These are phyloP conservation scores for Neodontobutis hainanensis DNA, from an alignment of 2,113 vertebrate species.

Conservation along the genomic window DNA sequence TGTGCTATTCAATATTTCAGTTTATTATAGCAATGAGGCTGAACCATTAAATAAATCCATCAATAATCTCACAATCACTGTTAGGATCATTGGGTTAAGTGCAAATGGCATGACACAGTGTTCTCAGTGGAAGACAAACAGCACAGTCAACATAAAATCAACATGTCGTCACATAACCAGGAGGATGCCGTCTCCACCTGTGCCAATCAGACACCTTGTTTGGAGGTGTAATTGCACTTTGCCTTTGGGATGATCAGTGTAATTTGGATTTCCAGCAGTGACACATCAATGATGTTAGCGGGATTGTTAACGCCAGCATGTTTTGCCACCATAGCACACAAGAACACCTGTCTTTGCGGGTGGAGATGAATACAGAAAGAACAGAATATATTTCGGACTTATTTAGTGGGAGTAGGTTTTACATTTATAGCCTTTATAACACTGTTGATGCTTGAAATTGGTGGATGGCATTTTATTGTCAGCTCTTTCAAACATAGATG, in stretches of 20 bases:
- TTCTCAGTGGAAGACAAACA: neutral
- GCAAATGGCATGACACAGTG: neutral
- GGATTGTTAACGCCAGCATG: slow-evolving; percentile 17
- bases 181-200: slow-evolving; percentile 43
- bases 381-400: neutral
- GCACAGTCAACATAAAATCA: neutral
- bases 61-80: no score
- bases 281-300: slow-evolving; percentile 21
- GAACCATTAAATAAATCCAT: no score
- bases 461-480: neutral
- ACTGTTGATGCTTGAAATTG: no score
- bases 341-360: neutral
- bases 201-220: slow-evolving; percentile 53
- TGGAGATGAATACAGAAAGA: neutral
- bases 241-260: slow-evolving; percentile 36
- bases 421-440: neutral
- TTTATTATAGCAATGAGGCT: no score
- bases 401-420: neutral
- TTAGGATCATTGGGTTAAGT: neutral
- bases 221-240: slow-evolving; percentile 44
- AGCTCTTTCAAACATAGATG: neutral
- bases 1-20: no score
- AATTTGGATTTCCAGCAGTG: slow-evolving; percentile 24
- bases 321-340: neutral
- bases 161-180: slow-evolving; percentile 9